Conservation (phyloP, 2,797 vertebrate genomes). For the Diglossa cyanea region DNA sequence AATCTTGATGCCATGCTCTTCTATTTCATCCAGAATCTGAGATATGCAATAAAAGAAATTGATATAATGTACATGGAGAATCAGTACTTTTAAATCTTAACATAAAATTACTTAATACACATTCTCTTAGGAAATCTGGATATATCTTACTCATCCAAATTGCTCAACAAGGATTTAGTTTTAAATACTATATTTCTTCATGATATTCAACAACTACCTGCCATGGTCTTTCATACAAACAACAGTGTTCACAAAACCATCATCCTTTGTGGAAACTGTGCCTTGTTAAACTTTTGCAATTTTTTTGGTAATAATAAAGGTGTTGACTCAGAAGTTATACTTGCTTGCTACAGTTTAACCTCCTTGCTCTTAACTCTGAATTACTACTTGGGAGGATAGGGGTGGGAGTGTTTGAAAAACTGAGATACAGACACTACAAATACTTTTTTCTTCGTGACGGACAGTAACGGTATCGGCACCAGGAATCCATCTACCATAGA, state of each 20-base stretch:
- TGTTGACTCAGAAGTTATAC: background rate
- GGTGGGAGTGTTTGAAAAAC: background rate
- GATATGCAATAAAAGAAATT: background rate
- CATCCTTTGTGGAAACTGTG: background rate
- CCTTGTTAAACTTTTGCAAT: background rate
- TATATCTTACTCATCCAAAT: background rate
- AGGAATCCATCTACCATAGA: background rate
- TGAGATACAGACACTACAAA: background rate
- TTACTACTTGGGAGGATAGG: background rate
- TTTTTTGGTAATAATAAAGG: background rate
- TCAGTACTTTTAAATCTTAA: background rate
- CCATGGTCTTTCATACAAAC: background rate
- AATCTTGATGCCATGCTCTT: slow-evolving; percentile 96
- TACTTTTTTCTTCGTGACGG: background rate
- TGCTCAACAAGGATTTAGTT: background rate
- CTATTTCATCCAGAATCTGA: slow-evolving; percentile 95
- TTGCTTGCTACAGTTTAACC: background rate
- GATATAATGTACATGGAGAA: background rate
- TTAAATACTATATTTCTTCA: background rate
- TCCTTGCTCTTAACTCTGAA: background rate
- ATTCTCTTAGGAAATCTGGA: background rate
- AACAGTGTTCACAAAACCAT: background rate
- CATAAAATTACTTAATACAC: background rate
- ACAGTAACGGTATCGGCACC: background rate
- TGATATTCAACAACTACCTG: background rate